Percentiles rank a stretch among this genome's conserved stretches.
These are phyloP conservation scores for Vireo altiloquus DNA, from an alignment of 2,113 vertebrate genomes.

Conservation along the genomic window DNA sequence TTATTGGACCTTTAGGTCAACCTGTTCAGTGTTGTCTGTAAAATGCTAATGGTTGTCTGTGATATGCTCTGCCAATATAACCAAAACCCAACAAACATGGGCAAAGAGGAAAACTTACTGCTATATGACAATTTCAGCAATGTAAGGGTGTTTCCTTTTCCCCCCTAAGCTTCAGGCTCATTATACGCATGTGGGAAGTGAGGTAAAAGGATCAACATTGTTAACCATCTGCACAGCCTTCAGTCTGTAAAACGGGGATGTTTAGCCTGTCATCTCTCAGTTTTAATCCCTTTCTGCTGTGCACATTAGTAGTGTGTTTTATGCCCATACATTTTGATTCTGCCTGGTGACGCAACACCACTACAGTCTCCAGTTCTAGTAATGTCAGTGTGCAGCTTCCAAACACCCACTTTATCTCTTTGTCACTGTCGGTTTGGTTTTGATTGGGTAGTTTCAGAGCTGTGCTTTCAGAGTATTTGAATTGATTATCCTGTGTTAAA, in stretches of 20 bases:
- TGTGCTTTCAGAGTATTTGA: neutral
- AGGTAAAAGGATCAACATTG: accelerated
- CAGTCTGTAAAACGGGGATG: neutral
- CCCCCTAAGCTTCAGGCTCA: neutral
- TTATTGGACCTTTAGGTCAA: neutral
- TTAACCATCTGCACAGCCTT: neutral
- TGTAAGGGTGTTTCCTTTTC: neutral
- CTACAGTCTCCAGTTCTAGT: neutral
- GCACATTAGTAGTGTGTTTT: neutral
- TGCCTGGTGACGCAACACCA: neutral
- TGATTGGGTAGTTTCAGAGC: neutral
- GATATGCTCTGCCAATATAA: neutral
- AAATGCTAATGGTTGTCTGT: neutral
- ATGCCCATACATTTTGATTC: neutral
- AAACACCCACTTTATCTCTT: neutral
- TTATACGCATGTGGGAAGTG: accelerated
- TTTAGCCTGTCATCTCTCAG: neutral
- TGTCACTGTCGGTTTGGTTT: neutral
- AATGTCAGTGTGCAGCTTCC: neutral
- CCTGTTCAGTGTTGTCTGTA: neutral
- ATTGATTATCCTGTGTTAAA: neutral
- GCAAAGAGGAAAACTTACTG: neutral
- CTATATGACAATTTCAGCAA: neutral
- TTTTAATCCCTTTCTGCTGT: neutral
- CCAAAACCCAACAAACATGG: neutral